These are phyloP conservation scores for Pungitius pungitius DNA, from an alignment of 2,113 vertebrate genomes.

Conservation along the genomic window DNA sequence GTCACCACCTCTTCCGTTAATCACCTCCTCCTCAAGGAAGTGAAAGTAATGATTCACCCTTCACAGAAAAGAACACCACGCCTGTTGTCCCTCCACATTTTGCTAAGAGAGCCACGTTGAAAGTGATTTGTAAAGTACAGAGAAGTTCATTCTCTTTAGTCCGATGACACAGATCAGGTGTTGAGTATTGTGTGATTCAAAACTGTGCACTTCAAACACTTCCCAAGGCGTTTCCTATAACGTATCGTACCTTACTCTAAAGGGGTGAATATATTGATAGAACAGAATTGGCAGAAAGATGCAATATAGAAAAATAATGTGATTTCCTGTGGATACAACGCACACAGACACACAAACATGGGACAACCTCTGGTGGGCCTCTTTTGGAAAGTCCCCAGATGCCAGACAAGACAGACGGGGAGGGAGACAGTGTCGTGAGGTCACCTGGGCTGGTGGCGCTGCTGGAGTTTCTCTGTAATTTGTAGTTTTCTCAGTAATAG, in stretches of 20 bases:
- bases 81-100: conserved; percentile 22
- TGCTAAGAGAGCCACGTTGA: not conserved
- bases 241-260: not conserved
- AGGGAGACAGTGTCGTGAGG: conserved; percentile 65
- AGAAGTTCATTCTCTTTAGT: not conserved
- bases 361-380: conserved; percentile 68
- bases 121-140: not conserved
- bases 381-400: conserved; percentile 76
- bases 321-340: not conserved
- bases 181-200: not conserved
- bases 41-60: conserved; percentile 58
- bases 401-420: conserved; percentile 68
- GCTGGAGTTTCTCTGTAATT: conserved; percentile 55
- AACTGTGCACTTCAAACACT: not conserved
- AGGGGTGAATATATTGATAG: not conserved
- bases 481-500: too few relatives aligned
- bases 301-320: conserved; percentile 11
- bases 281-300: conserved; percentile 1
- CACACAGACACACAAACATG: conserved; percentile 45
- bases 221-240: not conserved
- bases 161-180: not conserved
- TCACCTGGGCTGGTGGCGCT: conserved; percentile 71
- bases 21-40: conserved; percentile 67
- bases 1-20: conserved; percentile 67
- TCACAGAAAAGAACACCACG: conserved; percentile 40